Base-by-base conservation (phyloP, 2,888 invertebrate genomes). In the Drosophila barbarae region DNA sequence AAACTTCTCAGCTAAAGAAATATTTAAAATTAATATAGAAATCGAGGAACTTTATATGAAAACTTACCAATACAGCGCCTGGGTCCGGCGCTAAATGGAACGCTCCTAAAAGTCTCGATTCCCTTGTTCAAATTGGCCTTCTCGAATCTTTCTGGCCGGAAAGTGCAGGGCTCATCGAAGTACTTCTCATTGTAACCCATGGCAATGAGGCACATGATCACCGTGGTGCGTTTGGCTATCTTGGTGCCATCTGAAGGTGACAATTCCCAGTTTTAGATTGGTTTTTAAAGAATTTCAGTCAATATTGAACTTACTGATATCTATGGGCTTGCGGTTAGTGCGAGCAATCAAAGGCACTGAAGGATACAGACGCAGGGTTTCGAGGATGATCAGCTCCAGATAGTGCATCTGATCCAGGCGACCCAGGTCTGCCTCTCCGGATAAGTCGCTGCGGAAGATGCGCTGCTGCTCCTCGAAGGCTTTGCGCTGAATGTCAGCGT, bases 41-140 rank as follows among this genome's bases (percentile, higher is more conserved):
- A 26, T 26, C 23, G 26, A 26, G 26, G 26, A 26, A 26, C 26
- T 7, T 26, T 7, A 26, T 26, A 26, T 7, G 7, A 5, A 7
- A 6, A n/a, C 68, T 36, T 54, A 84, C 83, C 83, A 46, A 84
- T 77, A 76, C 92, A 92, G 72, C 92, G 92, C 57, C 93, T 90
- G 1, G 92, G 91, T 0, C 93, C 93, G 30, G 92, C 93, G 74
- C 93, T 93, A 68, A 93, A 93, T 0, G 92, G 91, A 10, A 93
- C 86, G 88, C 90, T 93, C 35, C 90, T 90, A 70, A 91, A 92
- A 0, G 91, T 90, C 68, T 90, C 77, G 18, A 87, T 67, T 23
- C 71, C 82, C 2, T 44, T 63, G 5, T 65, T 59, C 3, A 36
- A n/a, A 13, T 59, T 66, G 5, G 41, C 35, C 2, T 54, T 26